Base-by-base conservation (phyloP, 2,113 vertebrate genomes). In the Phaetusa simplex region DNA sequence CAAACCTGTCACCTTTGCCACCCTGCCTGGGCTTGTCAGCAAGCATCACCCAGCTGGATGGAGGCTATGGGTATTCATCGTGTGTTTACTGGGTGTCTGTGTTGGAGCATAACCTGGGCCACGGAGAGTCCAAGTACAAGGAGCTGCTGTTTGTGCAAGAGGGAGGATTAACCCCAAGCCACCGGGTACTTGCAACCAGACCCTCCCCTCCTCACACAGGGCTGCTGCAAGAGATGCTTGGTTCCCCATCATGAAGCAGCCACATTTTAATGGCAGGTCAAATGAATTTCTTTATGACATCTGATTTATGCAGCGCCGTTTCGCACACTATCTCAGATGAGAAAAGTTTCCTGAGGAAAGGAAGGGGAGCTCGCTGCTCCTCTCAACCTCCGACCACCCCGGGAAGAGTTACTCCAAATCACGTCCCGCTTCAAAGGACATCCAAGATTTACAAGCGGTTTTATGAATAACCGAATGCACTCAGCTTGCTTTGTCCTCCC, bases 21-120 rank as follows among this genome's bases (percentile, higher is more conserved):
- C 69, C 32, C 50, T 9, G 30, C 21, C 43, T 8, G 36, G 47
- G 56, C 22, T 58, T 32, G 42, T n/a, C 64, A 76, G 38, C 4
- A 0, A 53, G 34, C 0, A 1, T 24, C 71, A 66, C 59, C 32
- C 8, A 0, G 36, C 18, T 0, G 0, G 66, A 23, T 1, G 0
- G 29, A 26, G 24, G 16, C 71, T 43, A 19, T 0, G 2, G 53
- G 65, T 64, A 14, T 26, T 30, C 16, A n/a, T 14, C 1, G 0
- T 5, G 20, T 26, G 34, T 42, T 40, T 30, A 16, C 8, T 20
- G 58, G 58, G 36, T 43, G 38, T 27, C 50, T 29, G 40, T 34
- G 42, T 24, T 53, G 21, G 17, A 59, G n/a, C 5, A 1, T 34
- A 55, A 67, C n/a, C n/a, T 12, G 40, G 32, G 24, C 30, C 24